Base-by-base conservation (phyloP, 1,140 invertebrate genomes). In the Pectinophora gossypiella region DNA sequence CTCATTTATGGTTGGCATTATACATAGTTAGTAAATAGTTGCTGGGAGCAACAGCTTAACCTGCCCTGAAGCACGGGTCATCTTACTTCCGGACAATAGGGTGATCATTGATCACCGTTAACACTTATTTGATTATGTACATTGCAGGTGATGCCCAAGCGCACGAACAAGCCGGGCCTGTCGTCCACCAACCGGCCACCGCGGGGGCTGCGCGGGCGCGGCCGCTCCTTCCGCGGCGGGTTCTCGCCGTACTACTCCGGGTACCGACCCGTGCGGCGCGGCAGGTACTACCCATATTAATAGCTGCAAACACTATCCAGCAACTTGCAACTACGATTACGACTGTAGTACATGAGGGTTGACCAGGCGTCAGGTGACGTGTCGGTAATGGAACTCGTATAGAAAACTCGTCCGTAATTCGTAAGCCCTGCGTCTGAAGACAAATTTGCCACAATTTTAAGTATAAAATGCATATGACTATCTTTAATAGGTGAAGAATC, bases 111-210 rank as follows among this genome's bases (percentile, higher is more conserved):
- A 32, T 32, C 2, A 7, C 9, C 6, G 2, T 3, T 32, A 12
- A 32, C n/a, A 32, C n/a, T 23, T 23, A 10, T 23, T 2, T 32
- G 27, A n/a, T n/a, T n/a, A n/a, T n/a, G n/a, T n/a, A n/a, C n/a
- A n/a, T n/a, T 66, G 6, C 68, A 97, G 95, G 98, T 99, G 43
- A 95, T 95, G 92, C 93, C 95, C 7, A 99, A 99, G 88, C 91
- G 98, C 87, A 99, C 98, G 46, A 99, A 99, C 88, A 92, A 96
- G 72, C 98, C 98, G 45, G 98, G 98, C 22, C 92, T 99, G 62
- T 97, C 95, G 59, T 93, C 96, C 49, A 99, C 98, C 47, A 98
- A 99, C 87, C 91, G 98, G 72, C 95, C 94, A 45, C 93, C 95
- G 18, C 90, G 95, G 59, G 93, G 93, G 43, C 88, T 90, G 62